Conservation (phyloP, 1,140 invertebrate species). For the Melitaea cinxia region DNA sequence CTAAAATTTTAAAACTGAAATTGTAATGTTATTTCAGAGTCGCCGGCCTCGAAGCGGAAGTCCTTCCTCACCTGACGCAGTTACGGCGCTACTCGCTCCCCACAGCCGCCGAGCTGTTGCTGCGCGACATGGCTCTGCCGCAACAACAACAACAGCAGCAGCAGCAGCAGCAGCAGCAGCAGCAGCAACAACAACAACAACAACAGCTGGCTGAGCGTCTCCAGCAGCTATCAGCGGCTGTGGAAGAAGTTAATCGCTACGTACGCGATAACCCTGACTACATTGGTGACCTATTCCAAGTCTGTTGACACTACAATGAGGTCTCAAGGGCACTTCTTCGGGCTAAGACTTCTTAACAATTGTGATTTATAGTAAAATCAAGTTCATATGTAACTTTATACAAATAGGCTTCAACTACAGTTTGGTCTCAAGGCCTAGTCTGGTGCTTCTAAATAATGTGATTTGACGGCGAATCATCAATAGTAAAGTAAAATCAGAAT, state of each 20-base stretch:
- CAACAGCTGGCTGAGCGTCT: neutral
- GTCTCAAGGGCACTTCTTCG: neutral
- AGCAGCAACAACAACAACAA: neutral
- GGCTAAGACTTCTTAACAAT: no score
- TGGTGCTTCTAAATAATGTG: no score
- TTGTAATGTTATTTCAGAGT: slow-evolving; percentile 36
- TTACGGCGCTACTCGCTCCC: slow-evolving; percentile 58
- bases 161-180: neutral
- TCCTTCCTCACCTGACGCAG: slow-evolving; percentile 50
- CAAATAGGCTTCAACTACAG: no score
- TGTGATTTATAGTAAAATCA: no score
- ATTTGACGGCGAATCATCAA: no score
- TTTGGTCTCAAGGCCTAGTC: no score
- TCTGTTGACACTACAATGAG: neutral
- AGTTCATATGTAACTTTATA: neutral
- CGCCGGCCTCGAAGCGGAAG: slow-evolving; percentile 42
- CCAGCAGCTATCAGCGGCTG: slow-evolving; percentile 8
- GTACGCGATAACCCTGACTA: slow-evolving; percentile 47
- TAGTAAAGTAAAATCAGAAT: no score
- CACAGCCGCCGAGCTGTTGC: slow-evolving; percentile 38
- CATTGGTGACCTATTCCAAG: slow-evolving; percentile 30
- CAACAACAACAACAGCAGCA: neutral
- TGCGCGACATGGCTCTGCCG: slow-evolving; percentile 31
- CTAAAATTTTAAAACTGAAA: no score
- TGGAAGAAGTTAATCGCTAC: slow-evolving; percentile 33